These are phyloP conservation scores for Yponomeuta malinellus DNA, from an alignment of 2,888 invertebrate genomes.

Conservation along the genomic window DNA sequence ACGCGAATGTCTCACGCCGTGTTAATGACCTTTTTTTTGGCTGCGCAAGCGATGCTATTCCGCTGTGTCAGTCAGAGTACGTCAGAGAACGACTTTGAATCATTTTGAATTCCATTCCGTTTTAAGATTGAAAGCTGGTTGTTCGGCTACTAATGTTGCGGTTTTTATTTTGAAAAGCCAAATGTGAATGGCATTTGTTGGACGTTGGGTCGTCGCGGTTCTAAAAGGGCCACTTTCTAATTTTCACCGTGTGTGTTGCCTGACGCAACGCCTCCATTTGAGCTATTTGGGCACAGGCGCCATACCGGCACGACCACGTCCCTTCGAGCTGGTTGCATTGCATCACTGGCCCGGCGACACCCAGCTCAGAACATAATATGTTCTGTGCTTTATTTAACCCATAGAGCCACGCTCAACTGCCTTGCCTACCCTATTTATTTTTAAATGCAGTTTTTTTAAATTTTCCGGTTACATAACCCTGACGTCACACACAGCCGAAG, in stretches of 20 bases:
- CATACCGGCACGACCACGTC: constrained; percentile 19
- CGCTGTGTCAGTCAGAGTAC: constrained; percentile 13
- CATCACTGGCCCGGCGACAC: constrained; percentile 25
- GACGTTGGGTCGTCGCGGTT: background rate
- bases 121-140: background rate
- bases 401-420: background rate
- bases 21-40: constrained; percentile 73
- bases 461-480: background rate
- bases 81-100: constrained; percentile 13
- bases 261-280: constrained; percentile 48
- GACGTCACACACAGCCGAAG: constrained; percentile 1
- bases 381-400: too few species aligned
- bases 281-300: constrained; percentile 39
- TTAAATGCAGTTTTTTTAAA: background rate
- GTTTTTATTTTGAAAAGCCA: background rate
- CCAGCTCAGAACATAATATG: too few species aligned
- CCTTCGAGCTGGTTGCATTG: constrained; percentile 42
- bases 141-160: background rate
- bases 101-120: background rate
- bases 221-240: constrained; percentile 50
- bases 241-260: constrained; percentile 41
- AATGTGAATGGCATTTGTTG: constrained; percentile 5
- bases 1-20: constrained; percentile 73
- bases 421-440: background rate
- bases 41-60: constrained; percentile 42